Evolutionary conservation across 64 coral and sea anemone genomes (phyloP).

Genomic region (Montipora cactus): DNA sequence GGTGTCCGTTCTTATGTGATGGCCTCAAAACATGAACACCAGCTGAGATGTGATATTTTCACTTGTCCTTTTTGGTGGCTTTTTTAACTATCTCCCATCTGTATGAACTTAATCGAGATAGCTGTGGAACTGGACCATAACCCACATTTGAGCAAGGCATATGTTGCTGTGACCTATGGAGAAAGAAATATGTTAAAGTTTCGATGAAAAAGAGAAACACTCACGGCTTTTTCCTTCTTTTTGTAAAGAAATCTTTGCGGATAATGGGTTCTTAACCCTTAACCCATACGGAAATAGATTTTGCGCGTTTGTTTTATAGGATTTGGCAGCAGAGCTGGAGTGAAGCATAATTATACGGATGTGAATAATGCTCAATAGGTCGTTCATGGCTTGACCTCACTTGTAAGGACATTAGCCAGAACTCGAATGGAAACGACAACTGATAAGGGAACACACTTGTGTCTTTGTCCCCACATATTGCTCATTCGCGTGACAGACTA

Average conservation of each 20-base stretch:
- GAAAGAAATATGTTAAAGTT: background rate
- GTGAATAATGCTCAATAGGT: too few relatives aligned
- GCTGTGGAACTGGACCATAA: background rate
- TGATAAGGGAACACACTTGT: constrained; percentile 21
- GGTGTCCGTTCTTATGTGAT: too few relatives aligned
- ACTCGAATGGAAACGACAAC: constrained; percentile 2
- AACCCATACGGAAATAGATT: background rate
- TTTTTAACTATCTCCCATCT: background rate
- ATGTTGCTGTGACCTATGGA: background rate
- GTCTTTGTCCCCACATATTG: constrained; percentile 15
- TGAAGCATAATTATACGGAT: too few relatives aligned
- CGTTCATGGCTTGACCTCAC: background rate
- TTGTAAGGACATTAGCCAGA: background rate
- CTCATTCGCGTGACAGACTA: background rate
- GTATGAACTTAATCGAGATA: background rate
- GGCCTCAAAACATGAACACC: too few relatives aligned
- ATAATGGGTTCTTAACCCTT: background rate
- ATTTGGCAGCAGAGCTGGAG: background rate
- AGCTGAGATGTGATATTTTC: too few relatives aligned
- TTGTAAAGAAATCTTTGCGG: background rate
- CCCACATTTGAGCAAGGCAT: background rate
- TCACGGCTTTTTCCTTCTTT: background rate
- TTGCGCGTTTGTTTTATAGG: background rate
- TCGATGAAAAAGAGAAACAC: background rate
- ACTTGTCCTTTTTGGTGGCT: background rate